phyloP scores from a whole-genome alignment of 2,888 invertebrate genomes.

The Tetramorium bicarinatum region DNA sequence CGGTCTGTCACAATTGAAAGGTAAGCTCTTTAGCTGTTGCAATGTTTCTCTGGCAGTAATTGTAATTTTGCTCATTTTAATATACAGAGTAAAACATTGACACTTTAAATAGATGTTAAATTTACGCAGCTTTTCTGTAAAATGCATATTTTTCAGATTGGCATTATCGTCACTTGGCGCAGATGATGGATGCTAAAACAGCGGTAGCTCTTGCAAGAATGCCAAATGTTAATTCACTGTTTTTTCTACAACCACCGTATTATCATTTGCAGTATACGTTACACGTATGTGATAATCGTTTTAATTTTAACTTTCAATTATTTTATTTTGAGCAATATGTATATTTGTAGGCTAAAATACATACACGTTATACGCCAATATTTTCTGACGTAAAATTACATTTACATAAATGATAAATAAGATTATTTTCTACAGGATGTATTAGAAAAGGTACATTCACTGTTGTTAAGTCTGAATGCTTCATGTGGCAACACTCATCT shows the following conservation, averaged over 20 bases:
- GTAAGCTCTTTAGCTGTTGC: constrained; percentile 68
- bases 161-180: constrained; percentile 92
- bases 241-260: constrained; percentile 91
- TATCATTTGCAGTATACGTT: constrained; percentile 85
- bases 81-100: background rate
- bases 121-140: background rate
- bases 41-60: background rate
- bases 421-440: constrained; percentile 75
- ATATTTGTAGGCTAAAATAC: background rate
- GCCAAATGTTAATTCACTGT: constrained; percentile 90
- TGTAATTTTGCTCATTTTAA: background rate
- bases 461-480: constrained; percentile 79
- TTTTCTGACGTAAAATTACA: background rate
- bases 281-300: constrained; percentile 83
- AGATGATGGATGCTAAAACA: constrained; percentile 92
- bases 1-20: constrained; percentile 89
- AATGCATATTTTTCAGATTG: constrained; percentile 84
- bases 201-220: constrained; percentile 93
- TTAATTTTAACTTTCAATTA: background rate
- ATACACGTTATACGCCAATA: background rate
- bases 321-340: background rate
- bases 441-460: constrained; percentile 79
- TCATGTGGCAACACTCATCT: constrained; percentile 80
- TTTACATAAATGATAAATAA: background rate
- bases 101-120: background rate